Base-by-base conservation (phyloP, 92 coral and sea anemone species). In the Isaurus tuberculatus region DNA sequence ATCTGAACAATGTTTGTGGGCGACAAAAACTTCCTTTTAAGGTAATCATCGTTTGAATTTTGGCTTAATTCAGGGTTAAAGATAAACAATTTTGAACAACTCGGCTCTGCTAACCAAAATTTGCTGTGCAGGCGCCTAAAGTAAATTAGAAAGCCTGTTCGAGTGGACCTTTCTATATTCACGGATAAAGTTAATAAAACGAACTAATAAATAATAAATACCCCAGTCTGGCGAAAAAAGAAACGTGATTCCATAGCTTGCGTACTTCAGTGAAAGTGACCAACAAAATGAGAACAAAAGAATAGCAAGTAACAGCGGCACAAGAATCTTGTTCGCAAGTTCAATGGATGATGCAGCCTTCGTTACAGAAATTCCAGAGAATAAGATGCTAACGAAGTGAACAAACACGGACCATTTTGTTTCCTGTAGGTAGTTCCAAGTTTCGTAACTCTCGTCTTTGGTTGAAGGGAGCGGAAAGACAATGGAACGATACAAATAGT, bases 171-270 rank as follows among this genome's bases (percentile, higher is more conserved):
- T n/a, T n/a, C n/a, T n/a, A n/a, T n/a, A n/a, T n/a, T n/a, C n/a
- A n/a, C n/a, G n/a, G n/a, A n/a, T n/a, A n/a, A n/a, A n/a, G n/a
- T n/a, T n/a, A n/a, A n/a, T n/a, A n/a, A n/a, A n/a, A n/a, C n/a
- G n/a, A n/a, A n/a, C n/a, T n/a, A n/a, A n/a, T n/a, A n/a, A n/a
- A 4, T 26, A 49, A 5, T 19, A 13, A 11, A 10, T 61, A 93
- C 97, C 90, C 97, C 97, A 93, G 73, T 91, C 94, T 9, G 94
- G 97, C 3, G 93, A 69, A 65, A 93, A 93, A 27, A 93, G 91
- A 75, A 86, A 93, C 8, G 44, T 53, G 51, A 93, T 93, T 0
- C 97, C 97, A 43, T 88, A n/a, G 42, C 91, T 79, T 23, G 97
- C 90, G 69, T 86, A 91, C 51, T 93, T 61, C 91, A 93, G 79